These are phyloP conservation scores for Tryphoninae sp. DNA, from an alignment of 2,888 invertebrate species.

Conservation along the genomic window DNA sequence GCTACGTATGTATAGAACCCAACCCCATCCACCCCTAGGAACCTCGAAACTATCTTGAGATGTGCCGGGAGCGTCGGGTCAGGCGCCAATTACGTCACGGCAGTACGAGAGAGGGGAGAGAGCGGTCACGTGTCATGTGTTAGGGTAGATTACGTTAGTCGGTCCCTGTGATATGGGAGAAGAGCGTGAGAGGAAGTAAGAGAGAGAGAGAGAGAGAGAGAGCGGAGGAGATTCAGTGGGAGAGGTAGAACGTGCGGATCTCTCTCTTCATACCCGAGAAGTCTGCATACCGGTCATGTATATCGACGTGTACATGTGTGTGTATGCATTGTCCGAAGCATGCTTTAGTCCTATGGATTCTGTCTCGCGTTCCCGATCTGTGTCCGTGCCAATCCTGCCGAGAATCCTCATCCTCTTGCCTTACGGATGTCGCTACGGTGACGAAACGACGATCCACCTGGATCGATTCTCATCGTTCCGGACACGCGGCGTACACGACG, in stretches of 20 bases:
- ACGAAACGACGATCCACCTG: conserved; percentile 26
- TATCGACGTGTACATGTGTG: neutral
- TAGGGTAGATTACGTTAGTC: conserved; percentile 74
- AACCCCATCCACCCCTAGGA: conserved; percentile 3
- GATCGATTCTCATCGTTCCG: conserved; percentile 56
- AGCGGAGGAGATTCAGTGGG: conserved; percentile 30
- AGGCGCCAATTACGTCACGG: conserved; percentile 64
- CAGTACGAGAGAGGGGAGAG: conserved; percentile 36
- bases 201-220: conserved; percentile 13
- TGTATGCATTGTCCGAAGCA: conserved; percentile 10
- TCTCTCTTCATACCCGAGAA: conserved; percentile 40
- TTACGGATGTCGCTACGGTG: neutral
- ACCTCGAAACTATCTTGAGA: conserved; percentile 50
- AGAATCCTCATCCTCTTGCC: conserved; percentile 50
- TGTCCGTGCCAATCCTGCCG: conserved; percentile 46
- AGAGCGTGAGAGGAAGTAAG: neutral
- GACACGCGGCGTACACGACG: conserved; percentile 23
- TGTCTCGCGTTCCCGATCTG: conserved; percentile 26
- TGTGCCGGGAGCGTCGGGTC: conserved; percentile 50
- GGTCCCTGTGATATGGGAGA: conserved; percentile 61
- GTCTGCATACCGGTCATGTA: conserved; percentile 25
- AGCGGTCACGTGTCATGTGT: conserved; percentile 75
- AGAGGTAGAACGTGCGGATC: conserved; percentile 38
- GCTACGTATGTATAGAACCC: conserved; percentile 14
- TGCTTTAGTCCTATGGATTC: conserved; percentile 34